Base-by-base conservation (phyloP, 64 coral and sea anemone species). In the Montipora capricornis region DNA sequence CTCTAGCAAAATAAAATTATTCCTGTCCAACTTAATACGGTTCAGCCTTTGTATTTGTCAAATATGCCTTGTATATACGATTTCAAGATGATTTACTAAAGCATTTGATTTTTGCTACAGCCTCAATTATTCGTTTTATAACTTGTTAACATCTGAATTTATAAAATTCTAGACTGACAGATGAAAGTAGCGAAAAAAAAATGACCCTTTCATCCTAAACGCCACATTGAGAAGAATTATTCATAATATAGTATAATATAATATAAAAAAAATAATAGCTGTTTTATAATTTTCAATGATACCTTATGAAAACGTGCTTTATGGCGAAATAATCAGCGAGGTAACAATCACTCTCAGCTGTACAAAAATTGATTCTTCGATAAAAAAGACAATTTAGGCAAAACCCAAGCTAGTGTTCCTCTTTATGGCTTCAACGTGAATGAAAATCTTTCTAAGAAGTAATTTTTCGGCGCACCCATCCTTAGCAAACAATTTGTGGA, bases 1-100 rank as follows among this genome's bases (percentile, higher is more conserved):
- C 47, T 26, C 29, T 47, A 47, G 29, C 20, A 19, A 73, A 71
- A n/a, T 13, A 22, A 86, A 64, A 44, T 24, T 22, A 86, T 70
- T 71, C 45, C 7, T 70, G 82, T 71, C 62, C 20, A 86, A 70
- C 66, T 70, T 86, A 84, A 84, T 86, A 49, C 70, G 46, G 82
- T 20, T 6, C 17, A 61, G 22, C 20, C 57, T 24, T 61, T 71
- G 4, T n/a, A 24, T 86, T 86, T 22, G 47, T 49, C 44, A 70
- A 20, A 86, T 49, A 86, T 45, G 5, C 8, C 16, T 70, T 86
- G 44, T 86, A 50, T 50, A 48, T 49, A n/a, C 8, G 16, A 49
- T 22, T 22, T 50, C 48, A 49, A 15, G 44, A 86, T 29, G 15
- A 9, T 20, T 66, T 73, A 10, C 19, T 84, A 5, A 64, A 14